These are phyloP conservation scores for Lycaon pictus DNA, from an alignment of 2,113 vertebrate species.

Conservation along the genomic window DNA sequence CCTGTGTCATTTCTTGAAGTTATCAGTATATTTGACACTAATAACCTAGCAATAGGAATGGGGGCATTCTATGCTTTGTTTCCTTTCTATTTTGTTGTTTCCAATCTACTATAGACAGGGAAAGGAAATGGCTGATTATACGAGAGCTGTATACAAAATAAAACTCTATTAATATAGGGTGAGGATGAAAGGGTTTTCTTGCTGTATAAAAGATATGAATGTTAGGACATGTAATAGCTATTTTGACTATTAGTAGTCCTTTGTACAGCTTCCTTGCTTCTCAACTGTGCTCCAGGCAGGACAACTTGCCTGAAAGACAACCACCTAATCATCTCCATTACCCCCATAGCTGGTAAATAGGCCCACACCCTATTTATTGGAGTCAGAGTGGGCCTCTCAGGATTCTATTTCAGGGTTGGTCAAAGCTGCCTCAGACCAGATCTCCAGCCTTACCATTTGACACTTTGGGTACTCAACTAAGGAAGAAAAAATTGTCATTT, in stretches of 20 bases:
- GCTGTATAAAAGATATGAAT: not conserved
- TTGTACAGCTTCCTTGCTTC: not conserved
- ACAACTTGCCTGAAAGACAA: not conserved
- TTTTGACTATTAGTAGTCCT: not conserved
- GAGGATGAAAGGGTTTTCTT: not conserved
- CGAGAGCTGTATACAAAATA: not conserved
- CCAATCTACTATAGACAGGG: not conserved
- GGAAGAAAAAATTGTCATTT: not conserved
- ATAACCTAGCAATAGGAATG: not conserved
- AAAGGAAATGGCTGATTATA: not conserved
- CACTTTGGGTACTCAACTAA: not conserved
- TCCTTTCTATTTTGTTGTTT: not conserved
- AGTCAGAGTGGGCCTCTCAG: not conserved
- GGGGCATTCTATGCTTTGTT: not conserved
- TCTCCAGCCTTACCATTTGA: not conserved
- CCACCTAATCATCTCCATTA: not conserved
- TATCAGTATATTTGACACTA: conserved; percentile 12
- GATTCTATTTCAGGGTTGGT: not conserved
- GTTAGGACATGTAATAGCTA: not conserved
- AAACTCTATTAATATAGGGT: not conserved
- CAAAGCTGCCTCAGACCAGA: not conserved
- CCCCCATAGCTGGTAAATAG: not conserved
- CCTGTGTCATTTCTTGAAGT: not conserved
- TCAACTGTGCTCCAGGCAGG: not conserved
- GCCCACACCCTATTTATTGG: not conserved